Base-by-base conservation (phyloP, 92 coral and sea anemone species). In the Parazoanthus darwini region DNA sequence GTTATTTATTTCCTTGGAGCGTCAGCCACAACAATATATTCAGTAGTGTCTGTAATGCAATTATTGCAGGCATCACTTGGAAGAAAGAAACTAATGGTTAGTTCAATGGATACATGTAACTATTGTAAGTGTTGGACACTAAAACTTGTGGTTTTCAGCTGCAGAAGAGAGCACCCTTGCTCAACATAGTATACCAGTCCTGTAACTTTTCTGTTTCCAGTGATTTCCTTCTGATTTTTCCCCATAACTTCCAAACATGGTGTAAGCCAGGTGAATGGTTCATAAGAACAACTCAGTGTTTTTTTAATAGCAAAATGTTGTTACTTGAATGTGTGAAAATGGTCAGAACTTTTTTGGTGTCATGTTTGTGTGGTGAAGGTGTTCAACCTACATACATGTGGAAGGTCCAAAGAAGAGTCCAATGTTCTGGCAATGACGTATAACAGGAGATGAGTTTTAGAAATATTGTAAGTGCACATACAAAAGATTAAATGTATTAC, bases 1-100 rank as follows among this genome's bases (percentile, higher is more conserved):
- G 87, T 84, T 84, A 84, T 84, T 84, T 84, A 84, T 84, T 84
- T 84, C 87, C 63, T 44, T 71, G 77, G 39, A 44, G 78, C 29
- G 16, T 26, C 67, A 15, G 39, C 67, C 58, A 23, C 44, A 48
- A 84, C 13, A 50, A 33, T 29, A 29, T 29, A 29, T 84, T 42
- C 46, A 44, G 75, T 25, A 68, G 56, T 46, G 20, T 84, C 63
- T 72, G 58, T 48, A 29, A 70, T 29, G 25, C 4, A 16, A 84
- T 46, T 39, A 71, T 84, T 84, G 37, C 44, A 23, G 63, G 39
- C 25, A 84, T 70, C 51, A 70, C 39, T 51, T 46, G 79, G 87
- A 84, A 48, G 79, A 44, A 54, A 36, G 26, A 71, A 63, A 82
- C 46, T 23, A 68, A 66, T 23, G 18, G 23, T 70, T 15, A 70